phyloP scores from a whole-genome alignment of 2,888 invertebrate genomes.

The Dichetophora obliterata region DNA sequence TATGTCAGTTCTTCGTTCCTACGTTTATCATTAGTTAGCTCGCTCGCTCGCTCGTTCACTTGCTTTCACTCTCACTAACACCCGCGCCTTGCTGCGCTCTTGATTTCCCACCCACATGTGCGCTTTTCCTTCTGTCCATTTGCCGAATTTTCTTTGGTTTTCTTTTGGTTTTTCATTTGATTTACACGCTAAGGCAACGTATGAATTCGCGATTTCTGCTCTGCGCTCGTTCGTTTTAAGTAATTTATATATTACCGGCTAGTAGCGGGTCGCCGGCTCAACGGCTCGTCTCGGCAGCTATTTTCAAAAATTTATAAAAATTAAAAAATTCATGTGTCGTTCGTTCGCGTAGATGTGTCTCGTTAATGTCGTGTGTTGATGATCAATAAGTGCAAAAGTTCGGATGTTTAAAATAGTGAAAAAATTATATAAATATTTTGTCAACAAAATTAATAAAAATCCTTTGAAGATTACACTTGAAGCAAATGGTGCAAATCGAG shows the following conservation, averaged over 20 bases:
- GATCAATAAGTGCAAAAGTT: background rate
- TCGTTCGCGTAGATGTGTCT: too few species aligned
- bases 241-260: conserved; percentile 56
- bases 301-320: background rate
- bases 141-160: conserved; percentile 38
- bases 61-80: conserved; percentile 13
- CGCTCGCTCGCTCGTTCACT: background rate
- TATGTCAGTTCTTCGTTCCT: background rate
- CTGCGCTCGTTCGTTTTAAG: conserved; percentile 14
- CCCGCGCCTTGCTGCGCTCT: background rate
- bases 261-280: conserved; percentile 67
- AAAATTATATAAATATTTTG: background rate
- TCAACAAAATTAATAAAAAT: background rate
- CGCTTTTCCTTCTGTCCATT: background rate
- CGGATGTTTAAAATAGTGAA: background rate
- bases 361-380: background rate
- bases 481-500: too few species aligned
- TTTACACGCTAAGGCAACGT: conserved; percentile 25
- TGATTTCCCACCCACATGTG: conserved; percentile 20
- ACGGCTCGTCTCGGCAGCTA: conserved; percentile 63
- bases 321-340: too few species aligned
- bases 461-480: too few species aligned
- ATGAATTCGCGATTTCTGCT: conserved; percentile 26
- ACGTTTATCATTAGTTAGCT: background rate
- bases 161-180: conserved; percentile 12